Evolutionary conservation across 2,797 vertebrate species (phyloP).

Genomic region (Gymnothorax javanicus): DNA sequence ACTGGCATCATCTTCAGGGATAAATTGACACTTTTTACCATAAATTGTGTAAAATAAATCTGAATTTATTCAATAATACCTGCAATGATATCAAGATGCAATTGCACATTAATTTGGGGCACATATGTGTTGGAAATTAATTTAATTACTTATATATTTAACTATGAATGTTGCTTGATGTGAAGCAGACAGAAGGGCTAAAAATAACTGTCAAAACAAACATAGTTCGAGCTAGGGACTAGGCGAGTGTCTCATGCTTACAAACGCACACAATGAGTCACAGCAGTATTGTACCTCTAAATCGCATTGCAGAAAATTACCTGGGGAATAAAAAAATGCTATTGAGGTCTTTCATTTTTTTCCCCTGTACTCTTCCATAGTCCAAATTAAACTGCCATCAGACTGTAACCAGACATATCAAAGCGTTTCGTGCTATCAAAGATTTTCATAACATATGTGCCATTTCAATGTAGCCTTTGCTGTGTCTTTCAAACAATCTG

Average conservation of each 20-base stretch:
- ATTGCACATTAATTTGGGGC: neutral
- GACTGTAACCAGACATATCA: neutral
- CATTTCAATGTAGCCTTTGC: neutral
- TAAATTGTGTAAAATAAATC: neutral
- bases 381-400: neutral
- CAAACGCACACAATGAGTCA: neutral
- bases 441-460: neutral
- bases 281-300: neutral
- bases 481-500: neutral
- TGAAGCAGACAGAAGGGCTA: neutral
- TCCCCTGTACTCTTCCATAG: neutral
- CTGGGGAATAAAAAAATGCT: neutral
- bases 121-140: neutral
- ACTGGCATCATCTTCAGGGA: no score
- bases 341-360: neutral
- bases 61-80: neutral
- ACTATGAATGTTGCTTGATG: neutral
- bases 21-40: no score
- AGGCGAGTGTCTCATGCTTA: neutral
- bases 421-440: neutral
- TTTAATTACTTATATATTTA: no score
- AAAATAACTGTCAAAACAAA: neutral
- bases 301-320: neutral
- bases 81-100: neutral
- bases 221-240: neutral